Percentiles rank a stretch among this genome's conserved stretches.
These are phyloP conservation scores for Microctenopoma lineatum DNA, from an alignment of 2,797 vertebrate genomes.

Conservation along the genomic window DNA sequence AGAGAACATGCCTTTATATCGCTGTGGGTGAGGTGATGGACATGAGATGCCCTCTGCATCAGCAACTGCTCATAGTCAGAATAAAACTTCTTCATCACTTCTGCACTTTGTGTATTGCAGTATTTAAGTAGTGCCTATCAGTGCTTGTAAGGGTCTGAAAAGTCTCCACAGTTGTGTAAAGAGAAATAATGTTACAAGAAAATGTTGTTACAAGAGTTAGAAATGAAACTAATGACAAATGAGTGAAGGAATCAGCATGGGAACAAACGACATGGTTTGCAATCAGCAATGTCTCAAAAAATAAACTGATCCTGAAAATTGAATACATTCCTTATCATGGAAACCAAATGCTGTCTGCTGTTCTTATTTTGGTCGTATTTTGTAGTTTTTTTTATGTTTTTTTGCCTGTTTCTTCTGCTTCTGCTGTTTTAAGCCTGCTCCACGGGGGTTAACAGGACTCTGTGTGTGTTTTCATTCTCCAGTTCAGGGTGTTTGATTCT, in stretches of 20 bases:
- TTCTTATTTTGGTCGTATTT: background rate
- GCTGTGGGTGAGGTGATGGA: slow-evolving; percentile 18
- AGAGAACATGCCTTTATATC: slow-evolving; percentile 14
- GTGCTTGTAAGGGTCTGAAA: slow-evolving; percentile 11
- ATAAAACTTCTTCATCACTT: slow-evolving; percentile 3
- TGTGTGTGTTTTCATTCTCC: slow-evolving; percentile 46
- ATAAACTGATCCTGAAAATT: background rate
- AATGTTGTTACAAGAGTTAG: slow-evolving; percentile 6
- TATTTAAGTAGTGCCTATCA: slow-evolving; percentile 15
- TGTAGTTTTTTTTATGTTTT: background rate
- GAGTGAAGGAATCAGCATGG: background rate
- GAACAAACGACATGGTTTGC: background rate
- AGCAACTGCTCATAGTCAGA: slow-evolving; percentile 30
- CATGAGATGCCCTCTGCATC: slow-evolving; percentile 11
- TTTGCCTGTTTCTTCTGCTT: slow-evolving; percentile 3
- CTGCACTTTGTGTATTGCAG: slow-evolving; percentile 23
- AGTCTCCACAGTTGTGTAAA: slow-evolving; percentile 19
- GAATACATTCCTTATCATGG: background rate
- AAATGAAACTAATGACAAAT: background rate
- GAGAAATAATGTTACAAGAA: background rate
- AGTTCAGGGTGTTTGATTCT: slow-evolving; percentile 92
- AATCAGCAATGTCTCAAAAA: background rate
- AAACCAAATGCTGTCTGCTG: background rate
- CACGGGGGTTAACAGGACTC: slow-evolving; percentile 4
- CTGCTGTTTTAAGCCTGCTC: slow-evolving; percentile 1